Percentiles rank a stretch among this genome's conserved stretches.
Evolutionary conservation across 2,113 vertebrate genomes (phyloP).

Genomic region (Pelecanoides urinatrix): DNA sequence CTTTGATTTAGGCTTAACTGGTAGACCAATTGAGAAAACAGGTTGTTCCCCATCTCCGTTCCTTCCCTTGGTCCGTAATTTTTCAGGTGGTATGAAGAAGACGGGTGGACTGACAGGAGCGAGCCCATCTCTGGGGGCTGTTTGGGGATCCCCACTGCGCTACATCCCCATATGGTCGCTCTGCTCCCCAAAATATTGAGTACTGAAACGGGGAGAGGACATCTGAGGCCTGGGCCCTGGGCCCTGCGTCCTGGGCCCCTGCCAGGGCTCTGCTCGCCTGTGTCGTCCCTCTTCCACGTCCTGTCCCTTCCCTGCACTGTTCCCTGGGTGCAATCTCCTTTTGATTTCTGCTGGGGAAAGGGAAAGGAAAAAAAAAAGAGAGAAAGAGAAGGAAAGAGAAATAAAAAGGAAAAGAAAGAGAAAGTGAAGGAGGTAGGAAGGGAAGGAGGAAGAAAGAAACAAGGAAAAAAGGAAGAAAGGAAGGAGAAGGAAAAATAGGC

Average conservation of each 20-base stretch:
- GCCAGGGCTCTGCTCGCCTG: not conserved
- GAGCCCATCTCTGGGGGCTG: not conserved
- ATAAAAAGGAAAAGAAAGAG: too few species aligned
- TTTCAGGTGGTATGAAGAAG: not conserved
- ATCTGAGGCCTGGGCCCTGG: not conserved
- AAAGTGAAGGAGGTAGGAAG: too few species aligned
- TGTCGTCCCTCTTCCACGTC: not conserved
- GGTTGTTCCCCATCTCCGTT: not conserved
- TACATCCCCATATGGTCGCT: not conserved
- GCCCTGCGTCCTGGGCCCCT: accelerated
- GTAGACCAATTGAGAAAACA: not conserved
- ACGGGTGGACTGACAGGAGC: not conserved
- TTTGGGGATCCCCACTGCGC: not conserved
- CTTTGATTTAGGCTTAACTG: not conserved
- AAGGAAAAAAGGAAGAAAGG: not conserved
- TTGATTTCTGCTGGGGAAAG: not conserved
- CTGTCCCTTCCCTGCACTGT: not conserved
- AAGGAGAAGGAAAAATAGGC: not conserved
- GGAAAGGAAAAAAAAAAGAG: not conserved
- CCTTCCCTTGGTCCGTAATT: not conserved
- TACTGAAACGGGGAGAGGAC: not conserved
- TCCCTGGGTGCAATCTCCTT: not conserved
- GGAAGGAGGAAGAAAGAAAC: not conserved
- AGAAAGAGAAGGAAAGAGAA: not conserved
- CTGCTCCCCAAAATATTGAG: not conserved